phyloP scores from a whole-genome alignment of 2,888 invertebrate species.

The Drosophila dives region DNA sequence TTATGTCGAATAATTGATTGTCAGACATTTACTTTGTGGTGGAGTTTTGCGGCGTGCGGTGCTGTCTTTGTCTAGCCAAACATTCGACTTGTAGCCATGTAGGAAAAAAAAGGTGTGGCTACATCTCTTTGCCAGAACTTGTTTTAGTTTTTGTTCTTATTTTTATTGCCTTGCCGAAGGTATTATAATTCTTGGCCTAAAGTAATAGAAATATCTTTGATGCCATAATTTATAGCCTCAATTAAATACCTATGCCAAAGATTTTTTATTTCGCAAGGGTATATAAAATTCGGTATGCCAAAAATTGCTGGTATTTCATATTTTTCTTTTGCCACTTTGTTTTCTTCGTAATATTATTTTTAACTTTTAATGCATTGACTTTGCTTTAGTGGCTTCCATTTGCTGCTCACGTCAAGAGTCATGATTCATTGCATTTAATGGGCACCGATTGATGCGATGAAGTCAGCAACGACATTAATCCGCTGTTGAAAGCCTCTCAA shows the following conservation, averaged over 20 bases:
- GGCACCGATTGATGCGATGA: slow-evolving; percentile 51
- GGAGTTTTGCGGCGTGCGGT: slow-evolving; percentile 39
- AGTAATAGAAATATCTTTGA: not conserved
- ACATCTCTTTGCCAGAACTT: slow-evolving; percentile 60
- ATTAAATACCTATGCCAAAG: not conserved
- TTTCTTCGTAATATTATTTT: slow-evolving; percentile 22
- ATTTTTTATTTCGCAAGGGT: not conserved
- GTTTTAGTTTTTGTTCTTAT: slow-evolving; percentile 39
- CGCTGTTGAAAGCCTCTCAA: slow-evolving; percentile 17
- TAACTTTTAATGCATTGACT: slow-evolving; percentile 32
- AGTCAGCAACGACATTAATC: slow-evolving; percentile 56
- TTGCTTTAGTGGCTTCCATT: slow-evolving; percentile 46
- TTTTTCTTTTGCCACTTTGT: slow-evolving; percentile 20
- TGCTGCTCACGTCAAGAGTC: slow-evolving; percentile 39
- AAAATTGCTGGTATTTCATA: not conserved
- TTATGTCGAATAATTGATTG: slow-evolving; percentile 64
- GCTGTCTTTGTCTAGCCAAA: slow-evolving; percentile 55
- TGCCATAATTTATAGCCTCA: not conserved
- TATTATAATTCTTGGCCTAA: not conserved
- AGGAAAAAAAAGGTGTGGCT: slow-evolving; percentile 58
- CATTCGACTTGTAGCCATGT: slow-evolving; percentile 23
- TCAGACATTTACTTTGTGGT: slow-evolving; percentile 53
- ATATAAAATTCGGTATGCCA: not conserved
- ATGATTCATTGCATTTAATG: slow-evolving; percentile 74
- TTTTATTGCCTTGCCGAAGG: not conserved